phyloP scores from a whole-genome alignment of 2,888 invertebrate genomes.

The Siphlonurus alternatus region DNA sequence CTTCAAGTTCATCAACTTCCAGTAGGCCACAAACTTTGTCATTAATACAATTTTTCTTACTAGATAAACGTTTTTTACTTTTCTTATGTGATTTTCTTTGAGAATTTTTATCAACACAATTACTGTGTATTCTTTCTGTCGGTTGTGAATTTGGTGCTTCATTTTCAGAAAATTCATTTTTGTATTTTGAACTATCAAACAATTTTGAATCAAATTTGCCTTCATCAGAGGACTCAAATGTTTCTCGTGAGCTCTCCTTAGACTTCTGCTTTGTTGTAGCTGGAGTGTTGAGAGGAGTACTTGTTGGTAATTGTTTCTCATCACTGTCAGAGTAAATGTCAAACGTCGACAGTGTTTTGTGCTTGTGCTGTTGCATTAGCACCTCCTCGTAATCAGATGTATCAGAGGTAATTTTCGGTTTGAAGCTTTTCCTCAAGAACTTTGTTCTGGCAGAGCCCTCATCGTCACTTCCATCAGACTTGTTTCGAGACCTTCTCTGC shows the following conservation, averaged over 20 bases:
- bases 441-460: constrained; percentile 7
- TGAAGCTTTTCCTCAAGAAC: constrained; percentile 39
- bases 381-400: constrained; percentile 23
- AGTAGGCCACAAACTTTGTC: constrained; percentile 30
- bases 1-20: neutral
- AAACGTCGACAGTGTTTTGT: constrained; percentile 1
- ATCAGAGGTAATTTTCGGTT: constrained; percentile 59
- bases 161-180: constrained; percentile 34
- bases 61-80: constrained; percentile 49
- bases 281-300: too few species aligned
- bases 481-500: constrained; percentile 13
- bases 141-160: constrained; percentile 24
- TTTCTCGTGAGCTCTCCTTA: neutral
- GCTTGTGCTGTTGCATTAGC: neutral
- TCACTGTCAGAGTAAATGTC: constrained; percentile 10
- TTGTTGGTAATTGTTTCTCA: too few species aligned
- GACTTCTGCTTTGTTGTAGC: neutral
- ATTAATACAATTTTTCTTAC: constrained; percentile 43
- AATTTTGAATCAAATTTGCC: neutral
- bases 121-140: constrained; percentile 18
- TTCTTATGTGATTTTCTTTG: constrained; percentile 59
- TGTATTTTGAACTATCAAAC: neutral
- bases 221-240: neutral
- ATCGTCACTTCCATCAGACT: constrained; percentile 17
- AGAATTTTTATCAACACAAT: neutral